A percentile compares a stretch with the other conserved stretches of the same genome.
Evolutionary conservation across 2,113 vertebrate genomes (phyloP).

Genomic region (Agapornis roseicollis): DNA sequence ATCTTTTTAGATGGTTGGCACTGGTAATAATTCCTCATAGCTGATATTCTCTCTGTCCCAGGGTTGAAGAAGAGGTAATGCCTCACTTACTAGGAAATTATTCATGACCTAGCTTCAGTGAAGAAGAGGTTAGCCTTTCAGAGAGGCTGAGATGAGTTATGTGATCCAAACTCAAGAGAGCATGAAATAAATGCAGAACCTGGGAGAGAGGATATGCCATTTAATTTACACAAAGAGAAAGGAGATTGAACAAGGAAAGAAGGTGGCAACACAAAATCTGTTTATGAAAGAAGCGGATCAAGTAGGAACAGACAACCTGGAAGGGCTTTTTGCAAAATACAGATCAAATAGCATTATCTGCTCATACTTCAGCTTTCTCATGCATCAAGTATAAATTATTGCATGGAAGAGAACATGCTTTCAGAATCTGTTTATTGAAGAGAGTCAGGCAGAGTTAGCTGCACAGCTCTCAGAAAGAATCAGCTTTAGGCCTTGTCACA

Average conservation of each 20-base stretch:
- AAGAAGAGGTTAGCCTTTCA: constrained; percentile 24
- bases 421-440: constrained; percentile 55
- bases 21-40: not conserved
- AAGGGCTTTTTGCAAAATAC: constrained; percentile 34
- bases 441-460: constrained; percentile 22
- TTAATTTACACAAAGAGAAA: constrained; percentile 40
- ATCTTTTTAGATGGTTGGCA: not conserved
- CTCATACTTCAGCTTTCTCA: constrained; percentile 36
- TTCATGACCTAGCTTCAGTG: constrained; percentile 23
- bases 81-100: constrained; percentile 53
- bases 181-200: constrained; percentile 62
- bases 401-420: constrained; percentile 47
- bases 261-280: not conserved
- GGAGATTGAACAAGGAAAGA: not conserved
- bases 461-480: constrained; percentile 53
- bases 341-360: constrained; percentile 46
- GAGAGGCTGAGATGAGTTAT: constrained; percentile 21
- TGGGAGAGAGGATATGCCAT: constrained; percentile 14
- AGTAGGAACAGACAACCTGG: constrained; percentile 20
- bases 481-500: constrained; percentile 71
- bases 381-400: constrained; percentile 45
- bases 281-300: constrained; percentile 4
- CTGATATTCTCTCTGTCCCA: not conserved
- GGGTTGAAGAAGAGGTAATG: constrained; percentile 37
- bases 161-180: constrained; percentile 44